A percentile compares a stretch with the other conserved stretches of the same genome.
Evolutionary conservation across 2,113 vertebrate genomes (phyloP).

Genomic region (Toxostoma redivivum): DNA sequence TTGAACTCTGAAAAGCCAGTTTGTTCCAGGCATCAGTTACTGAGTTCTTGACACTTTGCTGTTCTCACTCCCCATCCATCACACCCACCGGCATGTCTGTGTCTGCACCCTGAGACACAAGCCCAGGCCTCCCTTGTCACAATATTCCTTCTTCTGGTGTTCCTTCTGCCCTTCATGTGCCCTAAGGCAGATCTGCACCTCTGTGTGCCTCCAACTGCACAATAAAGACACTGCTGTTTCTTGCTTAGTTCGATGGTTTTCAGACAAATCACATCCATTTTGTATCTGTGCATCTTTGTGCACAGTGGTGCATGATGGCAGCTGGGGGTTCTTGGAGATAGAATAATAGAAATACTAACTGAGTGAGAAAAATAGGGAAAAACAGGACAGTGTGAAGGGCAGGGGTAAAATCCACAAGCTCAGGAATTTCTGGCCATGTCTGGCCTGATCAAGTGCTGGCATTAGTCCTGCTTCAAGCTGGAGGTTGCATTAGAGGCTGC

Average conservation of each 20-base stretch:
- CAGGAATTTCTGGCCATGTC: background rate
- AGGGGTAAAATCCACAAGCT: background rate
- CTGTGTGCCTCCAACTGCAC: background rate
- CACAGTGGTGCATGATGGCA: background rate
- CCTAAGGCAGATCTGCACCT: background rate
- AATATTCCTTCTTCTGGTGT: background rate
- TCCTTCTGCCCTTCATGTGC: background rate
- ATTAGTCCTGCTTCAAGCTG: background rate
- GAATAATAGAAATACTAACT: background rate
- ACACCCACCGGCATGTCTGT: background rate
- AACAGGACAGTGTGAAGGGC: background rate
- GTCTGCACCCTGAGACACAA: background rate
- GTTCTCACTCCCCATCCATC: background rate
- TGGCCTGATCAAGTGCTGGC: background rate
- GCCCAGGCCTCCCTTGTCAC: background rate
- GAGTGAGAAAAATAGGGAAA: background rate
- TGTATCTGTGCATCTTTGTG: background rate
- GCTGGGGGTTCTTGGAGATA: background rate
- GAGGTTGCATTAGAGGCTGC: background rate
- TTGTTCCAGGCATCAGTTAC: background rate
- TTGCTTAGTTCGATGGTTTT: background rate
- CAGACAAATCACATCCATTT: background rate
- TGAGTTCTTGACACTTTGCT: background rate
- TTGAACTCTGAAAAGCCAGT: background rate
- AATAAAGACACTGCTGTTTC: background rate